Evolutionary conservation across 2,888 invertebrate genomes (phyloP), one percentile per base, ranked within the genome.

Genomic region (Pandemis heparana): DNA sequence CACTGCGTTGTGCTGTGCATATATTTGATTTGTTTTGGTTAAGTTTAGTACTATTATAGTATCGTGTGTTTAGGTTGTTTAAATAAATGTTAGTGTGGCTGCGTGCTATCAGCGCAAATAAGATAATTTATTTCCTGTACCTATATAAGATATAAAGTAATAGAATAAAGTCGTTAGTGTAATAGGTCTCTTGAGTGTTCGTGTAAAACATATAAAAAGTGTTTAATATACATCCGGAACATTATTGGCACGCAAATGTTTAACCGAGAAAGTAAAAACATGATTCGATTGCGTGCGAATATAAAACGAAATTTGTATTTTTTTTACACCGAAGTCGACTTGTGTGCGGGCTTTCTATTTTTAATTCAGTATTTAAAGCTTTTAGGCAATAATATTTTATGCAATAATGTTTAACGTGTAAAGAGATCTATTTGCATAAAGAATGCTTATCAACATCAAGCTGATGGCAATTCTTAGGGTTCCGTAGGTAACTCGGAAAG

Each of bases 201-300:
- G 3, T 53, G 9, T 7, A 53, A 18, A 53, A 53, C 51, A 16
- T 53, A 18, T 53, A 53, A 53, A 53, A 8, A 43, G 5, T 9
- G 41, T 16, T 16, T 16, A 41, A 5, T n/a, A 18, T 7, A 53
- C 67, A 67, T 72, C 71, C 71, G 71, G 62, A n/a, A 43, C 43
- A 56, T 67, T 67, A 67, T 53, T 43, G 43, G 38, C 71, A 72
- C 71, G 71, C 71, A 62, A 72, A 53, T 46, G 53, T 53, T 71
- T 61, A 66, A 59, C 60, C 51, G 16, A 67, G 71, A 67, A 56
- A 72, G 71, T 43, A 62, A 72, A 70, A 67, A 62, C 53, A 14
- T 72, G 39, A 72, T 67, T 71, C n/a, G 18, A 39, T 60, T 69
- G 64, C 59, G 67, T 53, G 65, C 18, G 48, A 32, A 16, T 12